Evolutionary conservation across 2,797 vertebrate species (phyloP), one percentile per base, ranked within the genome.

Genomic region (Karalla daura): DNA sequence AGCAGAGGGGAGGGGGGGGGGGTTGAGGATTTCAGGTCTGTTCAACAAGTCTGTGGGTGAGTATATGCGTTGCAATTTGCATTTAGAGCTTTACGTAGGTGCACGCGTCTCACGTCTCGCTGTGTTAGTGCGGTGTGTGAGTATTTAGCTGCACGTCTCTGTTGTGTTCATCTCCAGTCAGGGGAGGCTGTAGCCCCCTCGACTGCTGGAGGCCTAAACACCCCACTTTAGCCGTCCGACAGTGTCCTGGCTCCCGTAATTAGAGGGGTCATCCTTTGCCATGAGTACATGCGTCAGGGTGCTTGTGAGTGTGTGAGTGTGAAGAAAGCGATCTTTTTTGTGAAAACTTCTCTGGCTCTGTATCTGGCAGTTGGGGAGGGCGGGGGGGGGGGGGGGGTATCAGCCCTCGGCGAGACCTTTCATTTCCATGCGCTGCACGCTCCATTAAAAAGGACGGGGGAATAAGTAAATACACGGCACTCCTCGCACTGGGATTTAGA

Each of bases 401-500:
- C 87, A 73, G 90, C 91, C 89, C 70, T 76, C 44, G 84, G 93
- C 86, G 30, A 89, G 81, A 91, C 90, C 91, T 93, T 91, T 92
- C 88, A 91, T 93, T 92, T 94, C 78, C 78, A 87, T 81, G 72
- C 63, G 7, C 80, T 89, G 84, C 89, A 88, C 87, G 91, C 90
- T 88, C 80, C 81, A 84, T 91, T 91, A 90, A 89, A 70, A 75
- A 90, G 86, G 86, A 90, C 46, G 62, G 65, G 88, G 85, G 86
- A 86, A 90, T 90, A 87, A 90, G 88, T 91, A 92, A 93, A 94
- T 84, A 92, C 86, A 86, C 81, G 64, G 83, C 81, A 73, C 84
- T 82, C 68, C 81, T 82, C 80, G 62, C 76, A 51, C 74, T 85
- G 88, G 78, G 87, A 88, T 87, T 91, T 82, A 86, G 79, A 86